A percentile compares a stretch with the other conserved stretches of the same genome.
These are phyloP conservation scores for Craseonycteris thonglongyai DNA, from an alignment of 2,113 vertebrate genomes.

Conservation along the genomic window DNA sequence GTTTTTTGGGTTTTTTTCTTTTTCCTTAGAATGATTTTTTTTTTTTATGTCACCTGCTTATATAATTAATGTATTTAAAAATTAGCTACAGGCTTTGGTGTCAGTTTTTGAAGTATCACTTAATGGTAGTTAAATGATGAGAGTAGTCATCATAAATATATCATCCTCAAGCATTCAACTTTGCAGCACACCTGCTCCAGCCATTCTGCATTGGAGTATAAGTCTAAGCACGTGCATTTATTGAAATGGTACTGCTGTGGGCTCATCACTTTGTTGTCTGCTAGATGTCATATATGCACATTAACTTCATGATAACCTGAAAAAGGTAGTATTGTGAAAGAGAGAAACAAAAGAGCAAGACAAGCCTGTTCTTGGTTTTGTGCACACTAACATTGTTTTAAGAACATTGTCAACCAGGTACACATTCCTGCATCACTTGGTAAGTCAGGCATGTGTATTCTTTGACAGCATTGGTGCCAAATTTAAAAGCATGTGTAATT, in stretches of 20 bases:
- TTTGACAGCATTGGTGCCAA: neutral
- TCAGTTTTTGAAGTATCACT: constrained; percentile 60
- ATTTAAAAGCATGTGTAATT: constrained; percentile 1
- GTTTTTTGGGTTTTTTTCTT: neutral
- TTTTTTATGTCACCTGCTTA: constrained; percentile 42
- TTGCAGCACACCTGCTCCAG: constrained; percentile 45
- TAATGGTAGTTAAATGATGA: constrained; percentile 29
- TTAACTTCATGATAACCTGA: neutral
- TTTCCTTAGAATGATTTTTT: neutral
- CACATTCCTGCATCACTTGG: constrained; percentile 31
- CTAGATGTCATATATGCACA: neutral
- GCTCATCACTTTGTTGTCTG: neutral
- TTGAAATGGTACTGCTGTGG: neutral
- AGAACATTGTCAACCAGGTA: constrained; percentile 17
- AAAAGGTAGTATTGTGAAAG: neutral
- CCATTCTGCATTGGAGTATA: constrained; percentile 35
- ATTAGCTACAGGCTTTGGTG: constrained; percentile 55
- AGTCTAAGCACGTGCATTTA: constrained; percentile 17
- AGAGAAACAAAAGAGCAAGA: neutral
- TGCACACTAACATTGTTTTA: constrained; percentile 34
- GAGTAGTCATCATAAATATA: neutral
- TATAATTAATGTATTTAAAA: constrained; percentile 57
- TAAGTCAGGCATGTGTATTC: constrained; percentile 51
- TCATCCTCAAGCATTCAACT: constrained; percentile 13
- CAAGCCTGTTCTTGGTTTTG: neutral